These are phyloP conservation scores for Manduca sexta DNA, from an alignment of 1,140 invertebrate genomes.

Conservation along the genomic window DNA sequence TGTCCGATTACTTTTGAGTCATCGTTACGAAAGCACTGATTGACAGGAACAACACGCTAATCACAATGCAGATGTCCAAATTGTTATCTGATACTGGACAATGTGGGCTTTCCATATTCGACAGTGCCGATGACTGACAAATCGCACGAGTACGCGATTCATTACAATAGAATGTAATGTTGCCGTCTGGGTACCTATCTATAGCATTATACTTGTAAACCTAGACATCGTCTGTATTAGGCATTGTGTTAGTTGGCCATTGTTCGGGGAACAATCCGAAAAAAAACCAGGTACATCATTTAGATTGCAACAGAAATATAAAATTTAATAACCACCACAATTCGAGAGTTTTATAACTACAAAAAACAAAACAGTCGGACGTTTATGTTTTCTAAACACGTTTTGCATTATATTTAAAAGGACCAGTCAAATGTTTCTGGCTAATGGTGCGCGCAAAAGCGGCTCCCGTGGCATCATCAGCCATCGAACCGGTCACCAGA, in stretches of 20 bases:
- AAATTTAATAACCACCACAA: conserved; percentile 17
- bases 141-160: conserved; percentile 22
- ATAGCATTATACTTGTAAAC: conserved; percentile 34
- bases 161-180: conserved; percentile 38
- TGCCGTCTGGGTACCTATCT: conserved; percentile 30
- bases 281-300: conserved; percentile 11
- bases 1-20: conserved; percentile 27
- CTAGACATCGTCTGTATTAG: conserved; percentile 36
- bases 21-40: conserved; percentile 41
- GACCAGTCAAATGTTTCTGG: conserved; percentile 9
- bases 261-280: conserved; percentile 35
- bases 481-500: conserved; percentile 39
- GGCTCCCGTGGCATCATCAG: conserved; percentile 48
- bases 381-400: conserved; percentile 13
- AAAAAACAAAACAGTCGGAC: conserved; percentile 10
- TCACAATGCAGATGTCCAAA: conserved; percentile 51
- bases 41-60: conserved; percentile 50
- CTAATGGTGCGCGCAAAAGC: conserved; percentile 18
- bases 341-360: conserved; percentile 13
- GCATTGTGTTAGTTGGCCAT: conserved; percentile 37
- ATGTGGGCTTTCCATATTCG: conserved; percentile 44
- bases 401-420: conserved; percentile 19
- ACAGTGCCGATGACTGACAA: conserved; percentile 41
- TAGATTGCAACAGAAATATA: conserved; percentile 17
- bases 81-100: conserved; percentile 54